These are phyloP conservation scores for Alectoris magna DNA, from an alignment of 2,797 vertebrate species.

Conservation along the genomic window DNA sequence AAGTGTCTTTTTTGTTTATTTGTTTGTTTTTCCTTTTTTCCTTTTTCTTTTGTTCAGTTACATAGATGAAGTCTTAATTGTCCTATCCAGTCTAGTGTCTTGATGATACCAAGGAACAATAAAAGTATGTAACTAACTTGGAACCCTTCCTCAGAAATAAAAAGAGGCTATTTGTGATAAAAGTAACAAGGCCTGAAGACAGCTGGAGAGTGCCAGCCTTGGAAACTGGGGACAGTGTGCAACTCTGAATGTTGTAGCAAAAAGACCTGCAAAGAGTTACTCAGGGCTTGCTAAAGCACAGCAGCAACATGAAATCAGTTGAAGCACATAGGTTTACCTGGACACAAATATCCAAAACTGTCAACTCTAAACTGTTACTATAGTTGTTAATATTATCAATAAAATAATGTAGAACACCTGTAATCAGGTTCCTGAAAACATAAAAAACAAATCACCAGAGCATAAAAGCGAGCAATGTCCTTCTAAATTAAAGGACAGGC, in stretches of 20 bases:
- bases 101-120: background rate
- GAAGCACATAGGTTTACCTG: fast-evolving
- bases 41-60: background rate
- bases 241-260: background rate
- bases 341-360: background rate
- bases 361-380: background rate
- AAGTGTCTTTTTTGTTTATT: background rate
- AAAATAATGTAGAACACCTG: background rate
- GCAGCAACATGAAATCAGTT: background rate
- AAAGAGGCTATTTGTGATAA: fast-evolving
- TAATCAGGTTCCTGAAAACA: background rate
- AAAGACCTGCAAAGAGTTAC: background rate
- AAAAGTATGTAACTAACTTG: background rate
- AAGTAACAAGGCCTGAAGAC: background rate
- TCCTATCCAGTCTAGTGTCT: background rate
- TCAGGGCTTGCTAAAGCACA: background rate
- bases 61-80: background rate
- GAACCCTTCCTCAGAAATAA: background rate
- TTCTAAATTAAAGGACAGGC: background rate
- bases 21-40: background rate
- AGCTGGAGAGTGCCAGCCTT: background rate
- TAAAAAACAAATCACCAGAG: background rate
- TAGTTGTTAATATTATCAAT: background rate
- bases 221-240: background rate
- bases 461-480: background rate